phyloP scores from a whole-genome alignment of 2,113 vertebrate genomes.

The Empidonax alnorum region DNA sequence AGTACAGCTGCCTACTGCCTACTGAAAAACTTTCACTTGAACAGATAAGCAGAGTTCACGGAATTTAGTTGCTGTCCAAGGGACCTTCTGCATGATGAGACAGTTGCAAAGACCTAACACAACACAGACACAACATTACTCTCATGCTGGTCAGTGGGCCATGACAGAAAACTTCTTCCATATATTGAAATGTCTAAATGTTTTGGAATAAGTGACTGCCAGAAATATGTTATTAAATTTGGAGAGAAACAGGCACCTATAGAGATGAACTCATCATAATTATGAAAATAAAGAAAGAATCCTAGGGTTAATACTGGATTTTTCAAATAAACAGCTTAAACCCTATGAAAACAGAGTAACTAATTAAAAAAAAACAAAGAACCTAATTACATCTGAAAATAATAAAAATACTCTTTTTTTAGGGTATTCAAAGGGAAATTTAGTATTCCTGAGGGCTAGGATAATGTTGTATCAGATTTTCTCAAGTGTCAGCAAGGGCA shows the following conservation, averaged over 20 bases:
- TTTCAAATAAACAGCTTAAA: constrained; percentile 6
- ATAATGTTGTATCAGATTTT: not conserved
- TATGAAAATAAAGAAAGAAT: not conserved
- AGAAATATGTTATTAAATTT: not conserved
- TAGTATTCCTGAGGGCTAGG: not conserved
- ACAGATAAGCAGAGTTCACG: not conserved
- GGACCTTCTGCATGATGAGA: not conserved
- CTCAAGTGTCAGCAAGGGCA: not conserved
- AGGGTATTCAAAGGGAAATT: not conserved
- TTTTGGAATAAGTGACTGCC: not conserved
- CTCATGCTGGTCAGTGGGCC: not conserved
- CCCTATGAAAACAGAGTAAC: not conserved
- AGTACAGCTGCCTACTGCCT: not conserved
- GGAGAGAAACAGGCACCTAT: not conserved
- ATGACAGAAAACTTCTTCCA: not conserved
- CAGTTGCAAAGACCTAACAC: not conserved
- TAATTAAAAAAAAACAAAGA: not conserved
- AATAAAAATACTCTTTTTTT: not conserved
- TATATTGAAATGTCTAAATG: not conserved
- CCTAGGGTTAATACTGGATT: not conserved
- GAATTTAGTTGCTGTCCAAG: not conserved
- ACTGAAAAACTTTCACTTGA: not conserved
- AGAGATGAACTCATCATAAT: not conserved
- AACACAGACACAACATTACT: not conserved
- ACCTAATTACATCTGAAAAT: not conserved